Percentiles rank a stretch among this genome's conserved stretches.
Conservation (phyloP, 92 coral and sea anemone genomes). For the Porites evermanni region DNA sequence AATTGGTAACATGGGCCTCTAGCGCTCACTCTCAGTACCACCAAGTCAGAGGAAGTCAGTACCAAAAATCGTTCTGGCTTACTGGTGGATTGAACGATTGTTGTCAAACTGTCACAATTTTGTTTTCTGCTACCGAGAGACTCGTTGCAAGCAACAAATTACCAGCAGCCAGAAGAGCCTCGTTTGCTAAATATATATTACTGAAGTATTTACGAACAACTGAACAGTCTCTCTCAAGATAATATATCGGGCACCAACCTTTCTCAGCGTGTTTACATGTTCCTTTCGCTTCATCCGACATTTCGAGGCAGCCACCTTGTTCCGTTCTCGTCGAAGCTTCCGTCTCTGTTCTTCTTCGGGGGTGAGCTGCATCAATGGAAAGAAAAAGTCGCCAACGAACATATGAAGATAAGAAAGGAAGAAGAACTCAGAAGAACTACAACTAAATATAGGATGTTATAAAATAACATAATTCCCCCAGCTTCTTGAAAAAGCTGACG, state of each 20-base stretch:
- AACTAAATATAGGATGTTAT: background rate
- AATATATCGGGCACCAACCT: constrained; percentile 55
- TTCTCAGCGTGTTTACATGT: constrained; percentile 78
- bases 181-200: too few species aligned
- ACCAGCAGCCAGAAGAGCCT: too few species aligned
- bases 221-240: background rate
- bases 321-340: constrained; percentile 86
- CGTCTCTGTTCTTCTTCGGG: constrained; percentile 84
- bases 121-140: too few species aligned
- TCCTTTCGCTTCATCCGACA: constrained; percentile 90
- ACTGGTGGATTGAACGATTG: too few species aligned
- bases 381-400: constrained; percentile 27
- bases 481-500: constrained; percentile 26
- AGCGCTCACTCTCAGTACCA: too few species aligned
- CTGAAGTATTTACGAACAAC: too few species aligned
- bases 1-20: too few species aligned
- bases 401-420: constrained; percentile 24
- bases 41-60: too few species aligned
- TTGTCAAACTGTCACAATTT: too few species aligned
- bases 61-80: too few species aligned
- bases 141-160: too few species aligned
- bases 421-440: background rate
- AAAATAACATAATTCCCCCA: constrained; percentile 21
- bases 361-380: constrained; percentile 73
- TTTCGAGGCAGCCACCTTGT: constrained; percentile 97